Percentiles rank a stretch among this genome's conserved stretches.
Conservation (phyloP, 2,797 vertebrate genomes). For the Apodemus agrarius region DNA sequence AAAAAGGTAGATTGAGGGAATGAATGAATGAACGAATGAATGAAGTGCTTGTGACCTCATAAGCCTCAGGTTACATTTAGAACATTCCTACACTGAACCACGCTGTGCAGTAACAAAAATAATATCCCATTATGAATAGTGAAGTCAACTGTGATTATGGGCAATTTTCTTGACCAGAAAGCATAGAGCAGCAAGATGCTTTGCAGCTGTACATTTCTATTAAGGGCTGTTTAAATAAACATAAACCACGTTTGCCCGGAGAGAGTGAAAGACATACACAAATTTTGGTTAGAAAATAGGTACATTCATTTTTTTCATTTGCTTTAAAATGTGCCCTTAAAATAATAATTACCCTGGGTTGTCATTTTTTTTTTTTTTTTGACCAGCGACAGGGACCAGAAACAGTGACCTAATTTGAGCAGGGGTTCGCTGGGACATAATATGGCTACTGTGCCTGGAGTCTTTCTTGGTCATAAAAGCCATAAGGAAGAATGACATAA, state of each 20-base stretch:
- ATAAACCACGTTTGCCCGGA: constrained; percentile 68
- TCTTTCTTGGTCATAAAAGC: constrained; percentile 79
- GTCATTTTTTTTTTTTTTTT: constrained; percentile 76
- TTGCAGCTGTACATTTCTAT: constrained; percentile 81
- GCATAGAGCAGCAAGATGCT: constrained; percentile 70
- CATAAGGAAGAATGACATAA: constrained; percentile 82
- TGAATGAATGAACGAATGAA: constrained; percentile 12
- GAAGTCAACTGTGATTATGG: constrained; percentile 71
- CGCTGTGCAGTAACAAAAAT: constrained; percentile 59
- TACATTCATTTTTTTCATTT: constrained; percentile 68
- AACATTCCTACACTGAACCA: constrained; percentile 49
- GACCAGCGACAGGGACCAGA: constrained; percentile 74
- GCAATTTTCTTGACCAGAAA: constrained; percentile 79
- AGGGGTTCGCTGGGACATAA: constrained; percentile 75
- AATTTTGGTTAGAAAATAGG: constrained; percentile 72
- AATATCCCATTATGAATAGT: constrained; percentile 72
- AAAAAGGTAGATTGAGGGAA: constrained; percentile 18
- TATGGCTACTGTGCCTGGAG: constrained; percentile 81
- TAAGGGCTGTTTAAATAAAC: constrained; percentile 77
- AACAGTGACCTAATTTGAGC: constrained; percentile 77
- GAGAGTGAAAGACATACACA: constrained; percentile 68
- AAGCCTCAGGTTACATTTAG: constrained; percentile 50
- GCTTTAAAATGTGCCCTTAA: constrained; percentile 68
- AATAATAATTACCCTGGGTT: constrained; percentile 72
- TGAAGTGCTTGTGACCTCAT: constrained; percentile 44